Percentiles rank a stretch among this genome's conserved stretches.
phyloP scores from a whole-genome alignment of 35 echinoderm and acorn worm genomes.

The Apostichopus japonicus region DNA sequence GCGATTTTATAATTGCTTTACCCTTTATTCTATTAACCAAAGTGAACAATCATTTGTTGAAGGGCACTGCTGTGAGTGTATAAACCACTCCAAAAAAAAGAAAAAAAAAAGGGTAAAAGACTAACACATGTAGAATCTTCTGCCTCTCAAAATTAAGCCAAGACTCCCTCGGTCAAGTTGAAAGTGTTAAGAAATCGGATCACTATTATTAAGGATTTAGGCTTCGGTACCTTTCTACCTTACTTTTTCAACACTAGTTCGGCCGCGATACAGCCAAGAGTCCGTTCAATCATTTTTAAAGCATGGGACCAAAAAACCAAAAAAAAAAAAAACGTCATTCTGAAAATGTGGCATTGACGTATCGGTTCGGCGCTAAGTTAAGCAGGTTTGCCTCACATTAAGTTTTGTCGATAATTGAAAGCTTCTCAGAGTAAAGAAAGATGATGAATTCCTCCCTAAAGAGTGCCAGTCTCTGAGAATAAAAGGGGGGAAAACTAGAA shows the following conservation, averaged over 20 bases:
- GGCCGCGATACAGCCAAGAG: slow-evolving; percentile 21
- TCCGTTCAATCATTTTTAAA: slow-evolving; percentile 34
- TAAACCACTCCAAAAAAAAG: background rate
- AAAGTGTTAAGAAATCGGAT: slow-evolving; percentile 48
- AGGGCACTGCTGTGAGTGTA: background rate
- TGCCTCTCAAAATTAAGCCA: background rate
- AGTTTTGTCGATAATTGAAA: slow-evolving; percentile 52
- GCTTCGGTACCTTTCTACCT: slow-evolving; percentile 17
- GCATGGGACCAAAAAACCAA: background rate
- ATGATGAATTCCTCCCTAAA: slow-evolving; percentile 53
- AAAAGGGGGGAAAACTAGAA: background rate
- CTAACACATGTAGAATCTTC: background rate
- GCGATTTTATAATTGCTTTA: no score
- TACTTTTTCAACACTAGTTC: slow-evolving; percentile 26
- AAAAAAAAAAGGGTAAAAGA: background rate
- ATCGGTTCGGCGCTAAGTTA: slow-evolving; percentile 32
- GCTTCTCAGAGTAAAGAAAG: slow-evolving; percentile 26
- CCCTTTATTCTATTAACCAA: no score
- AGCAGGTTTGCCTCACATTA: slow-evolving; percentile 18
- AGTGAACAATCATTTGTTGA: background rate
- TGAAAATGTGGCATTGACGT: slow-evolving; percentile 23
- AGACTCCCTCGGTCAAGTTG: slow-evolving; percentile 1
- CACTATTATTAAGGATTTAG: slow-evolving; percentile 14
- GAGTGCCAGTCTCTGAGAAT: background rate
- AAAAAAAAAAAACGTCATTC: background rate